phyloP scores from a whole-genome alignment of 30 jellyfish, hydroid and myxozoan species.

The Clytia hemisphaerica region DNA sequence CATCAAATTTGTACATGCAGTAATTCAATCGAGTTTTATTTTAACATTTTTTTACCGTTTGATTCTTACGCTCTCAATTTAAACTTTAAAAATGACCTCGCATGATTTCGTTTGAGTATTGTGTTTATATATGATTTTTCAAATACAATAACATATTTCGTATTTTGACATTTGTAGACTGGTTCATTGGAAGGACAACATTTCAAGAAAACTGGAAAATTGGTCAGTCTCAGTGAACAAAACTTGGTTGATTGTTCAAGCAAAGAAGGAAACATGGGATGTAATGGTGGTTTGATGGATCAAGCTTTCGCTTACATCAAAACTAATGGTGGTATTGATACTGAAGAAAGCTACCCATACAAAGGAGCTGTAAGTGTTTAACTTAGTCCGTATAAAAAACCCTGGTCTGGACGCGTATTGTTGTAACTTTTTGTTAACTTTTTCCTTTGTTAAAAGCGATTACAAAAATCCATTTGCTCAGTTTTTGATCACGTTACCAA shows the following conservation, averaged over 20 bases:
- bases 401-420: background rate
- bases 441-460: too few species aligned
- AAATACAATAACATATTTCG: too few species aligned
- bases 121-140: background rate
- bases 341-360: conserved; percentile 79
- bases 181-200: conserved; percentile 95
- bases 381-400: background rate
- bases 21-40: too few species aligned
- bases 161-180: conserved; percentile 35
- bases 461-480: too few species aligned
- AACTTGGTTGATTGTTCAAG: conserved; percentile 81
- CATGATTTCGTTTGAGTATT: too few species aligned
- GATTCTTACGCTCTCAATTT: too few species aligned
- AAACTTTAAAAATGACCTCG: too few species aligned
- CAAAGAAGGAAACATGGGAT: conserved; percentile 82
- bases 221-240: conserved; percentile 77
- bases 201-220: conserved; percentile 63
- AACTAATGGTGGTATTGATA: conserved; percentile 80
- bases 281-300: conserved; percentile 97
- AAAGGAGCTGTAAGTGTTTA: conserved; percentile 25
- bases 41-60: too few species aligned
- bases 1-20: too few species aligned
- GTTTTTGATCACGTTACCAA: too few species aligned
- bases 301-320: conserved; percentile 63
- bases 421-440: background rate